phyloP scores from a whole-genome alignment of 2,888 invertebrate genomes.

The Ferrisia virgata region DNA sequence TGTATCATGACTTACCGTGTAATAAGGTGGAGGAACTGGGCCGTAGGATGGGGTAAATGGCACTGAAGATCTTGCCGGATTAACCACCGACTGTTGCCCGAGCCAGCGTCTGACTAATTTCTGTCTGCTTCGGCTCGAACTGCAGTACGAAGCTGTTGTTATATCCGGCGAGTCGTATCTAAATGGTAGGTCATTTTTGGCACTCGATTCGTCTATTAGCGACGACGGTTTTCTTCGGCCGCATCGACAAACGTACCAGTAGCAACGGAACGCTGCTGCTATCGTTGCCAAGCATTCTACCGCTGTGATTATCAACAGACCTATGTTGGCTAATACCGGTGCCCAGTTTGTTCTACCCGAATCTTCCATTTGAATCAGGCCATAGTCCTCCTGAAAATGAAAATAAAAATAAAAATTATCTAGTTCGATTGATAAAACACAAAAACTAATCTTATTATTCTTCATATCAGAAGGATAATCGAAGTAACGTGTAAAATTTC shows the following conservation, averaged over 20 bases:
- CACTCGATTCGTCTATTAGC: not conserved
- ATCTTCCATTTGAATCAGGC: constrained; percentile 20
- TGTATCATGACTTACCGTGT: constrained; percentile 47
- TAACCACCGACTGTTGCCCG: constrained; percentile 47
- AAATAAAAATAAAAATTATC: not conserved
- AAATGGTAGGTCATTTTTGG: not conserved
- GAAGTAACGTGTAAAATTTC: too few species aligned
- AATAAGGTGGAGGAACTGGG: constrained; percentile 45
- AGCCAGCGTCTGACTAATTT: constrained; percentile 49
- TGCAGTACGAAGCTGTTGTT: constrained; percentile 48
- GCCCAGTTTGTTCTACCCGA: constrained; percentile 48
- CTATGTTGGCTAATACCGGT: constrained; percentile 50
- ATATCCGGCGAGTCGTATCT: constrained; percentile 42
- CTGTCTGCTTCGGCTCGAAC: constrained; percentile 48
- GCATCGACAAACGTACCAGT: constrained; percentile 50
- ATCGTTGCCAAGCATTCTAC: constrained; percentile 49
- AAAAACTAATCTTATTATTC: too few species aligned
- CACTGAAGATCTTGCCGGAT: constrained; percentile 36
- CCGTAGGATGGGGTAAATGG: constrained; percentile 35
- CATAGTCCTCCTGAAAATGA: constrained; percentile 26
- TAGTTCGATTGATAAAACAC: too few species aligned
- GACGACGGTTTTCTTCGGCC: constrained; percentile 33
- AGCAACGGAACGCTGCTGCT: constrained; percentile 49
- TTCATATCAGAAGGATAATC: too few species aligned
- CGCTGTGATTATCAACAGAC: constrained; percentile 49